Evolutionary conservation across 2,888 invertebrate genomes (phyloP).

Genomic region (Athetis lepigone): DNA sequence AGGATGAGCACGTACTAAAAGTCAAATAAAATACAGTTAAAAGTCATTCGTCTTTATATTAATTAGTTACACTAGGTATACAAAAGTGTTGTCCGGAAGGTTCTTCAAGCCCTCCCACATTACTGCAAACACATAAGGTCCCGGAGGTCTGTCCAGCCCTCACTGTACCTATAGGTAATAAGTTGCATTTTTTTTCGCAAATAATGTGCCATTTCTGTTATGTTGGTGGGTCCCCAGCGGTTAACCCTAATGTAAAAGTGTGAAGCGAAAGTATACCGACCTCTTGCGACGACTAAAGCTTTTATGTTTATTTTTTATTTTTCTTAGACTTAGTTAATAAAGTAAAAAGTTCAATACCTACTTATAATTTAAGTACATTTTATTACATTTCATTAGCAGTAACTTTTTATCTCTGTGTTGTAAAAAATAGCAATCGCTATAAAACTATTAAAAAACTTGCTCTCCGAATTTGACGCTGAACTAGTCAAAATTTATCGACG

Average conservation of each 20-base stretch:
- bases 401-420: neutral
- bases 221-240: no score
- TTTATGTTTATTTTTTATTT: neutral
- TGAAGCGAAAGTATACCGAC: neutral
- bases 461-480: constrained; percentile 24
- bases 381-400: neutral
- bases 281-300: neutral
- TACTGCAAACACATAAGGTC: no score
- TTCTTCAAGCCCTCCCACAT: no score
- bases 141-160: no score
- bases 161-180: no score
- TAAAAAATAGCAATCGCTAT: constrained; percentile 5
- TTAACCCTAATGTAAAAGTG: neutral
- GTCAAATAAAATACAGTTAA: no score
- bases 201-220: no score
- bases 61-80: no score
- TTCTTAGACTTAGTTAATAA: neutral
- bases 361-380: neutral
- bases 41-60: no score
- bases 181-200: no score
- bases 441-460: constrained; percentile 9
- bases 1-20: no score
- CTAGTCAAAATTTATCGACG: constrained; percentile 15
- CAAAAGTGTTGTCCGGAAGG: no score
- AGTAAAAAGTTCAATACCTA: neutral